Evolutionary conservation across 1,140 invertebrate genomes (phyloP).

Genomic region (Liolophura sinensis): DNA sequence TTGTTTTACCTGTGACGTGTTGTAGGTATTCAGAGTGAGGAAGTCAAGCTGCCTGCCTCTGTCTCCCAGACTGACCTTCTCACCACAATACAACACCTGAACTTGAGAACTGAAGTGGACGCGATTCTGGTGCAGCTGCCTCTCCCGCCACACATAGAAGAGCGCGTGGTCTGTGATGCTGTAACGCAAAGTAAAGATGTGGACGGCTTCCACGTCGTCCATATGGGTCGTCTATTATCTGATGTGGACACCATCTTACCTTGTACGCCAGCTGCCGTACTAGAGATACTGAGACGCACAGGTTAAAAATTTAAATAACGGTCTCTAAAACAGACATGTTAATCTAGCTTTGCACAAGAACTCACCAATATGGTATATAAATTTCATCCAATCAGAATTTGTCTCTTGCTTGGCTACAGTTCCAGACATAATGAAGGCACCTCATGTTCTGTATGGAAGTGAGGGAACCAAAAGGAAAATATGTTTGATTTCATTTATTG

Average conservation of each 20-base stretch:
- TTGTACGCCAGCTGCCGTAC: conserved; percentile 81
- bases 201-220: conserved; percentile 74
- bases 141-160: conserved; percentile 71
- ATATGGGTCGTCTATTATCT: conserved; percentile 66
- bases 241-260: conserved; percentile 80
- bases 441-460: no score
- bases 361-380: no score
- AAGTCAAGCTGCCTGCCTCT: conserved; percentile 62
- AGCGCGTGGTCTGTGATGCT: conserved; percentile 75
- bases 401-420: no score
- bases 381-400: no score
- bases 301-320: conserved; percentile 36
- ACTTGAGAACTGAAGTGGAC: conserved; percentile 72
- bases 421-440: no score
- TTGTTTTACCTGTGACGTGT: not conserved
- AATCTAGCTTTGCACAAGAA: not conserved
- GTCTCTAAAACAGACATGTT: no score
- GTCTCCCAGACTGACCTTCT: conserved; percentile 72
- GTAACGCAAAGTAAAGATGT: conserved; percentile 84
- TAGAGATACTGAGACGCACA: conserved; percentile 71
- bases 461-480: no score
- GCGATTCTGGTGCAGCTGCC: conserved; percentile 87
- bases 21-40: conserved; percentile 70
- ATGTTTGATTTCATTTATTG: no score
- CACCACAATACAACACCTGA: conserved; percentile 68